phyloP scores from a whole-genome alignment of 2,797 vertebrate genomes.

The Manis crassicaudata region DNA sequence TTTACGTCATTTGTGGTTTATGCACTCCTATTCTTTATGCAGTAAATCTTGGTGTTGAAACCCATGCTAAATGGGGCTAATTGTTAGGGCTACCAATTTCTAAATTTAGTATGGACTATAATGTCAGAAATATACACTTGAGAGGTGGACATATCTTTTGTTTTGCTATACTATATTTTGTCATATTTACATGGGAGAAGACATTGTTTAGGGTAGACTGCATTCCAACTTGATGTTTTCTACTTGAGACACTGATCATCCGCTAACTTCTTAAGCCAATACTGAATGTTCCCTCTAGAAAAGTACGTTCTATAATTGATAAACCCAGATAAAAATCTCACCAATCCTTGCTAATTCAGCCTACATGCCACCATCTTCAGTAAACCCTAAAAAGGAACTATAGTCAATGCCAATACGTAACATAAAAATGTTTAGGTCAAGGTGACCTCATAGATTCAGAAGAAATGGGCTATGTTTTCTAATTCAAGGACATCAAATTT shows the following conservation, averaged over 20 bases:
- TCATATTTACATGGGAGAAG: neutral
- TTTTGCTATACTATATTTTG: neutral
- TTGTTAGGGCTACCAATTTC: neutral
- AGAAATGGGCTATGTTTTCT: no score
- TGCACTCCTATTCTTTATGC: neutral
- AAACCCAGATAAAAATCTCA: no score
- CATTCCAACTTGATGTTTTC: neutral
- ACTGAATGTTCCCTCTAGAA: neutral
- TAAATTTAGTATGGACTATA: neutral
- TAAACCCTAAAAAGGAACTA: no score
- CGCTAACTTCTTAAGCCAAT: neutral
- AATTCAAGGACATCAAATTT: no score
- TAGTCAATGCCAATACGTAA: no score
- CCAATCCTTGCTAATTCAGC: no score
- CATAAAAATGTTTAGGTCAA: no score
- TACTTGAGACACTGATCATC: neutral
- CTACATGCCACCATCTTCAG: no score
- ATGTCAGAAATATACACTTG: neutral
- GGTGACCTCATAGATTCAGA: no score
- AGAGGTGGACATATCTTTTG: neutral
- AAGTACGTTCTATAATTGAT: no score
- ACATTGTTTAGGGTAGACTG: neutral
- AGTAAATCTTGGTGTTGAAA: slow-evolving; percentile 1
- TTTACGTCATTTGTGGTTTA: neutral
- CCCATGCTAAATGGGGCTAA: neutral